Conservation (phyloP, 1,140 invertebrate genomes). For the Penaeus indicus region DNA sequence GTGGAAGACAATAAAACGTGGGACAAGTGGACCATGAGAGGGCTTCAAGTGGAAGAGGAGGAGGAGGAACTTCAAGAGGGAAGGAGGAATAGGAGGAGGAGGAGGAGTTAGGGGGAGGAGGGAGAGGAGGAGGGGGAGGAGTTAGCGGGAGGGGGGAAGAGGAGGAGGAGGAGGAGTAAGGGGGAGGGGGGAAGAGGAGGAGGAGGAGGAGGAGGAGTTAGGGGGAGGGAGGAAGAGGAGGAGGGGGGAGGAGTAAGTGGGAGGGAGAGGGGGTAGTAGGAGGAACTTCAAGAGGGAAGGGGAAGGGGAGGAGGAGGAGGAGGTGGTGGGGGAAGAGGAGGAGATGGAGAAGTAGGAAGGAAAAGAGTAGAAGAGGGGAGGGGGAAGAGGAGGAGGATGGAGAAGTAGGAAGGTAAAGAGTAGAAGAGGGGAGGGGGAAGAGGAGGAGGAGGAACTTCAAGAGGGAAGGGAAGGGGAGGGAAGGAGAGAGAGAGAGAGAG, state of each 20-base stretch:
- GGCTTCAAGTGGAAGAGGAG: neutral
- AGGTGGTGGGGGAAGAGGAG: neutral
- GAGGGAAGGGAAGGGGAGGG: neutral
- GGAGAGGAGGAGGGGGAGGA: neutral
- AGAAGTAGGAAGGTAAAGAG: neutral
- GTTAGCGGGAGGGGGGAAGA: neutral
- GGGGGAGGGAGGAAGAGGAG: too few relatives aligned
- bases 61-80: neutral
- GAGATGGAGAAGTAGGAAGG: neutral
- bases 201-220: too few relatives aligned
- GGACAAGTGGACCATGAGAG: neutral
- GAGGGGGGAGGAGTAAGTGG: neutral
- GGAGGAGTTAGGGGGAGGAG: neutral
- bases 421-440: neutral
- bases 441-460: too few relatives aligned
- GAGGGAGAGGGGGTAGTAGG: neutral
- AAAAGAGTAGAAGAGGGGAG: neutral
- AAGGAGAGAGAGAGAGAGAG: neutral
- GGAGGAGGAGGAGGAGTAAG: too few relatives aligned
- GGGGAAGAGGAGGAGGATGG: neutral
- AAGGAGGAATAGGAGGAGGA: neutral
- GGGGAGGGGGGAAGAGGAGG: too few relatives aligned
- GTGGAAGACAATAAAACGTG: neutral
- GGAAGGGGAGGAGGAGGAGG: neutral
- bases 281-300: too few relatives aligned